A percentile compares a stretch with the other conserved stretches of the same genome.
Conservation (phyloP, 2,797 vertebrate genomes). For the Trachops cirrhosus region DNA sequence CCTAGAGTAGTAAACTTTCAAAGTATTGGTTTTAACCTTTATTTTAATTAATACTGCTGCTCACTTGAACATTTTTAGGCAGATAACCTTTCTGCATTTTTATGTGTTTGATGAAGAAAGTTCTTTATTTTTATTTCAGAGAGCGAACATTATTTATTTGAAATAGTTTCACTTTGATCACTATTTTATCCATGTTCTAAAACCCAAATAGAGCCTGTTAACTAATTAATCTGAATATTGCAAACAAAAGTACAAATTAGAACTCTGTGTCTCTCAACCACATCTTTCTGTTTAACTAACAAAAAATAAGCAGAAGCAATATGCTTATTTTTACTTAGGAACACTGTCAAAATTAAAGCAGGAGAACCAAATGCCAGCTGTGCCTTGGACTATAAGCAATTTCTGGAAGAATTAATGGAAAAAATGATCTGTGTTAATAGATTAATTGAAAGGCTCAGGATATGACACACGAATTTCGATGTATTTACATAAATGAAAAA, state of each 20-base stretch:
- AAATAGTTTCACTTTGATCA: not conserved
- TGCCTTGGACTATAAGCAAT: not conserved
- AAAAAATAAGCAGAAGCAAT: not conserved
- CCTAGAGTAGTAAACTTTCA: not conserved
- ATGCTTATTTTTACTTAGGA: slow-evolving; percentile 36
- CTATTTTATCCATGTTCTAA: not conserved
- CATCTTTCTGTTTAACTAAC: not conserved
- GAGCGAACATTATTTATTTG: not conserved
- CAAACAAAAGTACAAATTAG: not conserved
- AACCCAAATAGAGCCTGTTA: not conserved
- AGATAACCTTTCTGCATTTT: not conserved
- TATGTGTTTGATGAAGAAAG: not conserved
- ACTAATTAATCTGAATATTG: not conserved
- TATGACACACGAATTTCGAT: not conserved
- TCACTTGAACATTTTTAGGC: not conserved
- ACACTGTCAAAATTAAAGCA: slow-evolving; percentile 34
- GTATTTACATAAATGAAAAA: not conserved
- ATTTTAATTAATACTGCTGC: not conserved
- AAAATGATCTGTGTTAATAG: slow-evolving; percentile 30
- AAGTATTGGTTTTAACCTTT: not conserved
- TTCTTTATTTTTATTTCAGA: not conserved
- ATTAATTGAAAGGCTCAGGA: slow-evolving; percentile 6
- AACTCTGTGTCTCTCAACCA: not conserved
- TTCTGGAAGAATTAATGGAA: slow-evolving; percentile 35
- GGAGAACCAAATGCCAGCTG: not conserved